Evolutionary conservation across 1,140 invertebrate species (phyloP), one percentile per base, ranked within the genome.

Genomic region (Lepidurus packardi): DNA sequence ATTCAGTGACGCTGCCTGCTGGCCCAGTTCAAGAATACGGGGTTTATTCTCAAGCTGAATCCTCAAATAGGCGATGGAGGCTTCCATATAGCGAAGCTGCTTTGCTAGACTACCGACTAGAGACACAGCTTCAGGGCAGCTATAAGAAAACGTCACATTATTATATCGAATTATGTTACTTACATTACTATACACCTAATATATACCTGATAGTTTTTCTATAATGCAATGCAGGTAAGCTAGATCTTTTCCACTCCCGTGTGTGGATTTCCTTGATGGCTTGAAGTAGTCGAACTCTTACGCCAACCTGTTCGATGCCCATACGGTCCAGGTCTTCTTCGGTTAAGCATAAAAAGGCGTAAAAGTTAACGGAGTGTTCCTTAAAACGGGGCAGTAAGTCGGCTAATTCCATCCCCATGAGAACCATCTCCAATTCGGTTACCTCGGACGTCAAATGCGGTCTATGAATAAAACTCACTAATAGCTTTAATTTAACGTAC

Each of bases 321-420:
- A 87, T 85, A 80, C 84, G 84, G 78, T 85, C 82, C 0, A 87
- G 81, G 80, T 88, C 86, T 75, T 84, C 81, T 73, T 87, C 86
- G 75, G 83, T 84, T 79, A 87, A 81, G 21, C 82, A 82, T 1
- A 88, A 82, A 65, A 87, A 83, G 16, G 82, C 82, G 25, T 79
- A 78, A 76, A 85, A 85, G 74, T 83, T 82, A 43, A 88, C 82
- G 13, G 85, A 81, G 34, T 88, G 85, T 65, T 83, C 77, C 41
- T 83, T 80, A 79, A 88, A 86, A 21, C 83, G 5, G 16, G 81
- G 80, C 13, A 87, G 82, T 43, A 85, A 81, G 53, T 84, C 74
- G 41, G 79, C 77, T 8, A 86, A 81, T 24, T 84, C 84, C 34
- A 88, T 82, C 7, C 86, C 86, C 80, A 80, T 80, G 13, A 87